Evolutionary conservation across 2,113 vertebrate species (phyloP).

Genomic region (Tinamus guttatus): DNA sequence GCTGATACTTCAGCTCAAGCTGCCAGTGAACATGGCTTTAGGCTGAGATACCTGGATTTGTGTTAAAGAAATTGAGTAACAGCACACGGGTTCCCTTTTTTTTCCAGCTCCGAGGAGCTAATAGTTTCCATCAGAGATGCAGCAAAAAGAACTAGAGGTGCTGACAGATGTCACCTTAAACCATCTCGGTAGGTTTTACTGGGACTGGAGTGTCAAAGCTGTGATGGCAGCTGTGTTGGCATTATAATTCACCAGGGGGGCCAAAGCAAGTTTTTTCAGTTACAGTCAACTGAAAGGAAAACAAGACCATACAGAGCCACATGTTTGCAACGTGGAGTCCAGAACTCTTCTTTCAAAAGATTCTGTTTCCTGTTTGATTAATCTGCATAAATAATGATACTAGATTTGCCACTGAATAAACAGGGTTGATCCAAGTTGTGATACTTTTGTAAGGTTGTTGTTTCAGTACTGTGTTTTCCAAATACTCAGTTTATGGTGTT

Average conservation of each 20-base stretch:
- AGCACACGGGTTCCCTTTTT: rapidly evolving
- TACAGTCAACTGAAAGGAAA: conserved; percentile 64
- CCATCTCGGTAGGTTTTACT: background rate
- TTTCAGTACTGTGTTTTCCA: conserved; percentile 35
- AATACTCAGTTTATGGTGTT: conserved; percentile 56
- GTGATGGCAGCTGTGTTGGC: background rate
- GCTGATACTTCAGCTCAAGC: background rate
- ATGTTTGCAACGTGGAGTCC: conserved; percentile 57
- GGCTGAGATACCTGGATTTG: background rate
- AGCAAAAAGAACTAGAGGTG: background rate
- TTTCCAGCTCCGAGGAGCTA: background rate
- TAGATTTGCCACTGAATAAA: conserved; percentile 43
- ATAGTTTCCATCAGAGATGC: background rate
- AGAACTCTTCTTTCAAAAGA: conserved; percentile 41
- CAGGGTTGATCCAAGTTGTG: background rate
- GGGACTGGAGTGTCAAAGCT: background rate
- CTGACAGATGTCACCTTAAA: background rate
- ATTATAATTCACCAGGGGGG: background rate
- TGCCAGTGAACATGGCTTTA: background rate
- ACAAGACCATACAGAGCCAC: conserved; percentile 32
- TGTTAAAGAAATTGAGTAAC: rapidly evolving
- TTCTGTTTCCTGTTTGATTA: conserved; percentile 71
- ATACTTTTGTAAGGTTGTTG: conserved; percentile 35
- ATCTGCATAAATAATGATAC: conserved; percentile 75
- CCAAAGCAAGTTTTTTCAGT: conserved; percentile 62